Evolutionary conservation across 2,113 vertebrate species (phyloP).

Genomic region (Stomatorhinus ivindoensis): DNA sequence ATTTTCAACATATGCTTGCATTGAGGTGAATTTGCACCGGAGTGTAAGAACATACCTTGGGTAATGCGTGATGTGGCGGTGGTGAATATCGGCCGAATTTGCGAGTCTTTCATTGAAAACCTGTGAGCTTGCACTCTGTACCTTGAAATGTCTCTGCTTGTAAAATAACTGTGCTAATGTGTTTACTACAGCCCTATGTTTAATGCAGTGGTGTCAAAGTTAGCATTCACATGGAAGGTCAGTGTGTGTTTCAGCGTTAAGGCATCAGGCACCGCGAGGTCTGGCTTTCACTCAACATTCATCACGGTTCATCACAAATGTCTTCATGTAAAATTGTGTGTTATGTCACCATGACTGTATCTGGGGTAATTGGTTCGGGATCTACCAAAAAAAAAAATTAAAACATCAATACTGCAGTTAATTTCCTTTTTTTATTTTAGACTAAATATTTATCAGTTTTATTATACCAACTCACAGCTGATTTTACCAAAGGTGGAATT

Average conservation of each 20-base stretch:
- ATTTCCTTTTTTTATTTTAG: constrained; percentile 67
- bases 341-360: constrained; percentile 42
- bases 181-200: constrained; percentile 48
- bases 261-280: neutral
- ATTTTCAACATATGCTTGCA: constrained; percentile 13
- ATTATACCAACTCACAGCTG: constrained; percentile 75
- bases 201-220: constrained; percentile 49
- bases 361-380: constrained; percentile 51
- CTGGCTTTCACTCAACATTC: neutral
- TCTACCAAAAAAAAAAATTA: constrained; percentile 56
- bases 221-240: constrained; percentile 21
- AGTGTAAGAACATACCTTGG: constrained; percentile 48
- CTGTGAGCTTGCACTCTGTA: constrained; percentile 55
- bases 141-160: constrained; percentile 54
- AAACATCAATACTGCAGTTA: constrained; percentile 59
- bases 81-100: constrained; percentile 27
- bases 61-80: constrained; percentile 39
- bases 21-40: constrained; percentile 25
- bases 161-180: constrained; percentile 56
- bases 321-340: constrained; percentile 30
- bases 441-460: constrained; percentile 69
- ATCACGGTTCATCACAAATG: constrained; percentile 20
- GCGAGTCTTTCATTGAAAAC: constrained; percentile 45
- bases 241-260: neutral
- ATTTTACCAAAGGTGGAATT: constrained; percentile 85